These are phyloP conservation scores for Dolomedes plantarius DNA, from an alignment of 2,888 invertebrate species.

Conservation along the genomic window DNA sequence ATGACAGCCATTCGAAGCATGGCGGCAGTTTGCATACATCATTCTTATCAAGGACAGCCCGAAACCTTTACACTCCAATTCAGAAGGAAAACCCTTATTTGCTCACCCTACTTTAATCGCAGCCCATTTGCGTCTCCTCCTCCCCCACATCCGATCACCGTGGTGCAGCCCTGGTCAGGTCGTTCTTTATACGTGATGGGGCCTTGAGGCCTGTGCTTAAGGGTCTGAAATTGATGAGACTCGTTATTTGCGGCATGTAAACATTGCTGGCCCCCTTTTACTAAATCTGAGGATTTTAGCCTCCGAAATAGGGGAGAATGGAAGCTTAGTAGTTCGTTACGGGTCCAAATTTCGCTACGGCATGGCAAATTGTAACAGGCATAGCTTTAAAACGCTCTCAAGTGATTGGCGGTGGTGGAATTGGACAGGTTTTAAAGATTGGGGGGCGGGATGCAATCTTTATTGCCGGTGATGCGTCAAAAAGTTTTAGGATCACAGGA, in stretches of 20 bases:
- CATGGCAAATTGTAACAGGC: not conserved
- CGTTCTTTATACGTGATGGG: slow-evolving; percentile 37
- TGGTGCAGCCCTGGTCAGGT: not conserved
- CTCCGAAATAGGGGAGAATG: not conserved
- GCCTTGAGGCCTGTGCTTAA: slow-evolving; percentile 61
- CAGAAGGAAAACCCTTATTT: not conserved
- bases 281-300: slow-evolving; percentile 33
- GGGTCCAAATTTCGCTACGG: not conserved
- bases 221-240: slow-evolving; percentile 60
- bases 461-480: slow-evolving; percentile 53
- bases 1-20: slow-evolving; percentile 56
- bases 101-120: slow-evolving; percentile 43
- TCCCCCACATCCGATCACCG: not conserved
- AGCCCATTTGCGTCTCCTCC: slow-evolving; percentile 25
- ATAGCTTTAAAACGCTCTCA: slow-evolving; percentile 12
- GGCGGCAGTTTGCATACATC: slow-evolving; percentile 66
- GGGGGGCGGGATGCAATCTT: not conserved
- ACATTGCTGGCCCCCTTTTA: slow-evolving; percentile 55
- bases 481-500: slow-evolving; percentile 30
- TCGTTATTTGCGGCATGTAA: slow-evolving; percentile 70
- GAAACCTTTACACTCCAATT: slow-evolving; percentile 60
- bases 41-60: slow-evolving; percentile 62
- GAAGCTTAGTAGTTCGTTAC: slow-evolving; percentile 25
- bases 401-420: slow-evolving; percentile 19
- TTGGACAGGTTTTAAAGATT: slow-evolving; percentile 29